Percentiles rank a stretch among this genome's conserved stretches.
phyloP scores from a whole-genome alignment of 2,113 vertebrate genomes.

The Columba livia region DNA sequence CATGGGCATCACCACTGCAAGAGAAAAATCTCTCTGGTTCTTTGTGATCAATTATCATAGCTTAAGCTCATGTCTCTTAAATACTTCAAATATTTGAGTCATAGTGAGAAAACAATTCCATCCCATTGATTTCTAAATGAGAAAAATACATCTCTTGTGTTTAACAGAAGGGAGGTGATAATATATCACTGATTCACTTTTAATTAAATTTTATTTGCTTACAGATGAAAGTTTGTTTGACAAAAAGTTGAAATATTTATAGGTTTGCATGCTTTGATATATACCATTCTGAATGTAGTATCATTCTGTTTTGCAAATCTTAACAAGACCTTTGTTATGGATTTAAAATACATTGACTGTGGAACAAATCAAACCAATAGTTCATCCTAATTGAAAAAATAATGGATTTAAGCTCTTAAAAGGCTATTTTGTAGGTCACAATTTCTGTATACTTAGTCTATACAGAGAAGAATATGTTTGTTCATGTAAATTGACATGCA shows the following conservation, averaged over 20 bases:
- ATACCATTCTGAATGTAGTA: neutral
- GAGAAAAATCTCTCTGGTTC: neutral
- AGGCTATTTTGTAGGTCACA: neutral
- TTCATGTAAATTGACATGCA: neutral
- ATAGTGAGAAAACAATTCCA: neutral
- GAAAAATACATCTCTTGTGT: neutral
- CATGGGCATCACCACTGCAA: neutral
- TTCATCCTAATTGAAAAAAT: neutral
- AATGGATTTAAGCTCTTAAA: neutral
- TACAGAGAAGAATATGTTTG: neutral
- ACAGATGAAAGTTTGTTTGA: neutral
- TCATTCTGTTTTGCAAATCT: neutral
- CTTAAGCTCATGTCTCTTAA: neutral
- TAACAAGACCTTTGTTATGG: neutral
- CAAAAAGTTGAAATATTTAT: neutral
- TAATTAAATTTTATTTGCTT: neutral
- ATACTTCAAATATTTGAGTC: neutral
- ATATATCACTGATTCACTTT: neutral
- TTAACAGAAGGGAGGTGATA: neutral
- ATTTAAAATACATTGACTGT: neutral
- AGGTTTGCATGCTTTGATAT: neutral
- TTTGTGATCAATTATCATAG: neutral
- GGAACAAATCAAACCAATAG: neutral
- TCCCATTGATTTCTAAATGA: neutral
- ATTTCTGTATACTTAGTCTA: neutral